Evolutionary conservation across 2,113 vertebrate species (phyloP), one percentile per base, ranked within the genome.

Genomic region (Campylorhamphus procurvoides): DNA sequence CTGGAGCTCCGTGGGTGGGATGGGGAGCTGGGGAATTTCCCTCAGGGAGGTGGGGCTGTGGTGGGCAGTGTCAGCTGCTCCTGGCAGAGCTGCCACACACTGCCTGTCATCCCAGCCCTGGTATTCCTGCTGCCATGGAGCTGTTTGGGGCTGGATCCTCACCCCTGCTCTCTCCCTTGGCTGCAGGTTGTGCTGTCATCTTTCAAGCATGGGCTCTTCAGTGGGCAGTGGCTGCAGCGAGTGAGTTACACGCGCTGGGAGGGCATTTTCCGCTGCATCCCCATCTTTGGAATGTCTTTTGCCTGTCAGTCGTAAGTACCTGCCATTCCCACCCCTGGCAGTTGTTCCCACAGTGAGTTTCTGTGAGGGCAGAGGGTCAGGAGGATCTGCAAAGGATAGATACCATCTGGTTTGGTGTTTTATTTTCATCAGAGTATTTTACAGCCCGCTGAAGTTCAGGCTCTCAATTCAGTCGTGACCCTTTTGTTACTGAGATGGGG

Each of bases 251-350:
- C 99, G 46, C 99, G 99, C 95, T 99, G 99, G 99, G 99, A 99
- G 97, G 99, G 99, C 81, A 97, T 99, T 97, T 99, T 99, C 97
- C 99, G 99, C 98, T 99, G 99, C 97, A 98, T 99, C 97, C 99
- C 99, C 97, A 99, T 99, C 98, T 99, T 99, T 52, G 99, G 99
- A 98, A 99, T 99, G 99, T 99, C 99, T 69, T 99, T 99, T 89
- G 99, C 99, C 98, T 99, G 99, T 93, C 99, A 99, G 98, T 99
- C 99, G 99, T 99, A 98, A 99, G 99, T 99, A 98, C 97, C 62
- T 64, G 80, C 88, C 28, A 1, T 56, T 68, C 84, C 83, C 33
- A 5, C 84, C 82, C 44, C 84, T 49, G 84, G 82, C 71, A 44
- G 52, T 22, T 19, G 91, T 59, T 67, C 31, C 56, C 15, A 20